Percentiles rank a stretch among this genome's conserved stretches.
phyloP scores from a whole-genome alignment of 2,888 invertebrate species.

The Ectemnius cavifrons region DNA sequence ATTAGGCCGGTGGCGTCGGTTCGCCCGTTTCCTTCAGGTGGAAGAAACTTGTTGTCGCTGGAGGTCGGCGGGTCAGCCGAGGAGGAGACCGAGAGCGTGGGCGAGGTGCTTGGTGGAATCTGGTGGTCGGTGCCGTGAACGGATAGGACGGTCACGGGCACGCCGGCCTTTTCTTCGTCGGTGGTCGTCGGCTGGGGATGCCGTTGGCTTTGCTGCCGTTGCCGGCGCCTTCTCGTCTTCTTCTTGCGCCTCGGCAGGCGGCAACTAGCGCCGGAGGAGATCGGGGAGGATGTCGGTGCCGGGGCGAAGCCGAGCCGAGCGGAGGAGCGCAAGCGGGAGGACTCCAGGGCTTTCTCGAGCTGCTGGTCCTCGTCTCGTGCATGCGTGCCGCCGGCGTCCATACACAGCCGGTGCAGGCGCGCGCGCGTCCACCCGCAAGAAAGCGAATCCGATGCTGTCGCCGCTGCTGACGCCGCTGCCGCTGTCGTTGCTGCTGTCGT shows the following conservation, averaged over 20 bases:
- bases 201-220: conserved; percentile 23
- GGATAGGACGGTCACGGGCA: conserved; percentile 10
- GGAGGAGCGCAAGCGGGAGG: conserved; percentile 64
- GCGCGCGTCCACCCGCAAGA: conserved; percentile 62
- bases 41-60: not conserved
- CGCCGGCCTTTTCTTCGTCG: conserved; percentile 30
- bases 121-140: conserved; percentile 3
- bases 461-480: not conserved
- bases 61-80: not conserved
- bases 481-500: too few species aligned
- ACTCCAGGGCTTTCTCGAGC: conserved; percentile 65
- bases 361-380: conserved; percentile 63
- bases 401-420: conserved; percentile 64
- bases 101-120: conserved; percentile 3
- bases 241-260: conserved; percentile 55
- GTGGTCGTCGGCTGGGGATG: conserved; percentile 44
- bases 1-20: conserved; percentile 6
- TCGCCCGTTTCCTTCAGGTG: conserved; percentile 6
- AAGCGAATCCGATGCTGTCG: conserved; percentile 12
- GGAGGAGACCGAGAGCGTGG: too few species aligned
- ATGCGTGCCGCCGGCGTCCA: conserved; percentile 64
- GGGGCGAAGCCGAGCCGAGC: conserved; percentile 56
- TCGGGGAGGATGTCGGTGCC: conserved; percentile 19
- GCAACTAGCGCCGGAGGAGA: conserved; percentile 47
- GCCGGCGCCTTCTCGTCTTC: conserved; percentile 58